Conservation (phyloP, 2,888 invertebrate species). For the Mimumesa dahlbomi region DNA sequence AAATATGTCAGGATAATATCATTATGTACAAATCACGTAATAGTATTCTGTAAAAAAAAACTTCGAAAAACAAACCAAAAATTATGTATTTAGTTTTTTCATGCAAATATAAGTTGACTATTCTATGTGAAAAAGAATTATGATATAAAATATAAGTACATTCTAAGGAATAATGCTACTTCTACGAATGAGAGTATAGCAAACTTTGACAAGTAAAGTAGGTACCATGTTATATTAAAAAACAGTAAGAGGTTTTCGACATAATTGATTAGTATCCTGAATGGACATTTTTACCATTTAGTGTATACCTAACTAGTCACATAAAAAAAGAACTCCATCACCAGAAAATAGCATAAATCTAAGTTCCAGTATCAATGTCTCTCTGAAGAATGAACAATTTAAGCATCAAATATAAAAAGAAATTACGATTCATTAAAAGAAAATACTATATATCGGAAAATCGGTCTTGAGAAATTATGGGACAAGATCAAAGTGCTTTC, state of each 20-base stretch:
- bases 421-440: slow-evolving; percentile 2
- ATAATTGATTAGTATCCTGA: slow-evolving; percentile 60
- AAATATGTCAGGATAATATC: slow-evolving; percentile 9
- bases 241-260: slow-evolving; percentile 48
- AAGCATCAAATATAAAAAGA: slow-evolving; percentile 6
- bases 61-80: neutral
- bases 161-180: slow-evolving; percentile 55
- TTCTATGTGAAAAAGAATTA: slow-evolving; percentile 7
- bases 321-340: slow-evolving; percentile 69
- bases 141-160: slow-evolving; percentile 25
- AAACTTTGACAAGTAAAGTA: slow-evolving; percentile 80
- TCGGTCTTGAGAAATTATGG: slow-evolving; percentile 3
- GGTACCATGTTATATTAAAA: slow-evolving; percentile 75
- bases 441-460: slow-evolving; percentile 10
- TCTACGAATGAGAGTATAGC: slow-evolving; percentile 71
- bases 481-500: slow-evolving; percentile 16
- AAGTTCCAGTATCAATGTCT: slow-evolving; percentile 18
- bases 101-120: slow-evolving; percentile 51
- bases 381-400: slow-evolving; percentile 2
- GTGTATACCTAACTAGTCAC: slow-evolving; percentile 26
- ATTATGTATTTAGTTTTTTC: slow-evolving; percentile 15
- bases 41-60: neutral
- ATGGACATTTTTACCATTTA: slow-evolving; percentile 39
- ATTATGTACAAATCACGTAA: neutral
- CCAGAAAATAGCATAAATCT: slow-evolving; percentile 60